Percentiles rank a stretch among this genome's conserved stretches.
Conservation (phyloP, 2,888 invertebrate species). For the Cactoblastis cactorum region DNA sequence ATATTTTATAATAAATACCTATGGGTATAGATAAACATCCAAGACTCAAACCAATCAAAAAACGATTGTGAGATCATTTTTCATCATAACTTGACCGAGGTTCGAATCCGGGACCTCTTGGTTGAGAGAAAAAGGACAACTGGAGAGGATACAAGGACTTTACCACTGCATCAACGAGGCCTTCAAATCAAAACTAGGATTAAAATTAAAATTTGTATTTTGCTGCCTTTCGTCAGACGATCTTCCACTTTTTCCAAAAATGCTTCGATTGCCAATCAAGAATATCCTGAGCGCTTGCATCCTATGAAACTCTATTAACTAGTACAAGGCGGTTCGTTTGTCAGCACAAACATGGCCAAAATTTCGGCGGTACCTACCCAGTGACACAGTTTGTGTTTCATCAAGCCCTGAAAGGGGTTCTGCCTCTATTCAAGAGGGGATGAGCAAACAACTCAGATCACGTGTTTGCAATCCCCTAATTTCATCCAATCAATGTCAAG, state of each 20-base stretch:
- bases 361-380: constrained; percentile 60
- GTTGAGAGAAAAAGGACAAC: too few relatives aligned
- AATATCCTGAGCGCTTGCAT: neutral
- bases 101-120: too few relatives aligned
- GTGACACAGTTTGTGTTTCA: constrained; percentile 75
- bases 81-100: too few relatives aligned
- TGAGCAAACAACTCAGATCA: constrained; percentile 54
- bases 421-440: constrained; percentile 49
- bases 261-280: constrained; percentile 2
- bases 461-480: constrained; percentile 56
- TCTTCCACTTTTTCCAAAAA: neutral
- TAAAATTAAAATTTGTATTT: too few relatives aligned
- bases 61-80: too few relatives aligned
- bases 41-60: too few relatives aligned
- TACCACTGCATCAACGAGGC: too few relatives aligned
- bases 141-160: too few relatives aligned
- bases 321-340: constrained; percentile 55
- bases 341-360: constrained; percentile 54
- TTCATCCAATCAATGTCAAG: constrained; percentile 57
- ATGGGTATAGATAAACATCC: too few relatives aligned
- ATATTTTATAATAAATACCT: too few relatives aligned
- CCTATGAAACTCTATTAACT: constrained; percentile 50
- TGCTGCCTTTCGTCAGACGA: too few relatives aligned
- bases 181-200: too few relatives aligned
- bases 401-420: constrained; percentile 59